These are phyloP conservation scores for Sipha flava DNA, from an alignment of 1,140 invertebrate species.

Conservation along the genomic window DNA sequence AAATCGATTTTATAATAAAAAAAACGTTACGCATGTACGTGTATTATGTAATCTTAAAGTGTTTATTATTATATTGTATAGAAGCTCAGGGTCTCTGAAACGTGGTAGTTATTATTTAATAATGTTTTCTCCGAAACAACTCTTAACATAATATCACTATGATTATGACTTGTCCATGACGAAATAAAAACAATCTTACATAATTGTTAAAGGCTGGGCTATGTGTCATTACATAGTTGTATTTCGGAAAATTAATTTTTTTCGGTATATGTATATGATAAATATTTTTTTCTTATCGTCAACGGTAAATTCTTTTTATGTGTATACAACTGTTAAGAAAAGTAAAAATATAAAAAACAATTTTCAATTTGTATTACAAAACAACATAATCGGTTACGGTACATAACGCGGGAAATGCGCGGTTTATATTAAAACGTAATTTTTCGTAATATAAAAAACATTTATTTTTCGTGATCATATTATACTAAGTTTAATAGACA, in stretches of 20 bases:
- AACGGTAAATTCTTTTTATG: not conserved
- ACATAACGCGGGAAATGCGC: too few species aligned
- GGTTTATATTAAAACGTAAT: too few species aligned
- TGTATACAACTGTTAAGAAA: not conserved
- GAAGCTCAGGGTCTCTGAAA: conserved; percentile 19
- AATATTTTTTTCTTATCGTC: not conserved
- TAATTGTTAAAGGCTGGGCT: not conserved
- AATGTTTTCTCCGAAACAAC: not conserved
- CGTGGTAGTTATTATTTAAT: not conserved
- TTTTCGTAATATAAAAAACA: too few species aligned
- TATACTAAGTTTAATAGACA: too few species aligned
- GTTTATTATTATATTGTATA: not conserved
- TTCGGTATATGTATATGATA: not conserved
- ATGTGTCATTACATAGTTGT: not conserved
- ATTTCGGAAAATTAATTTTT: not conserved
- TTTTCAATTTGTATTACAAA: not conserved
- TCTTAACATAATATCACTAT: not conserved
- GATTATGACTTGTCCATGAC: not conserved
- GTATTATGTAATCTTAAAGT: too few species aligned
- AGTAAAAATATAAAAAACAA: not conserved
- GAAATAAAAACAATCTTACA: not conserved
- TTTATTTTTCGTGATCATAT: too few species aligned
- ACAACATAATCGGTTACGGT: too few species aligned
- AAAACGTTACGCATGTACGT: not conserved
- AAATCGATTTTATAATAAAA: not conserved